These are phyloP conservation scores for Diachasmimorpha longicaudata DNA, from an alignment of 1,140 invertebrate genomes.

Conservation along the genomic window DNA sequence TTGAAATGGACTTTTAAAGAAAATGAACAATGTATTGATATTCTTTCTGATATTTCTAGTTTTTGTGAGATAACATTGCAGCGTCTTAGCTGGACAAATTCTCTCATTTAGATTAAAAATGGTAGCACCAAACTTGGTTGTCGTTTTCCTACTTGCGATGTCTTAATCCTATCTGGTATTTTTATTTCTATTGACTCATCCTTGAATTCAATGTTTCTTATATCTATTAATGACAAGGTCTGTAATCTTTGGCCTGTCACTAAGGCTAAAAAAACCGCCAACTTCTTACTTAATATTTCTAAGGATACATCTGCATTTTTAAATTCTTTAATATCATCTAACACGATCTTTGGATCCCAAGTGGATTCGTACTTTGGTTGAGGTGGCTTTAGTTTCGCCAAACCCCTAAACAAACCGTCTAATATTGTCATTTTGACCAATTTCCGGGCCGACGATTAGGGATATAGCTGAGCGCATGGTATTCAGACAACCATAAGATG, in stretches of 20 bases:
- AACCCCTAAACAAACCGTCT: not conserved
- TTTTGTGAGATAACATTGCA: not conserved
- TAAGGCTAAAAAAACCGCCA: slow-evolving; percentile 3
- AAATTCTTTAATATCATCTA: not conserved
- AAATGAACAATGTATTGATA: not conserved
- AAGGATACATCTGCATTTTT: not conserved
- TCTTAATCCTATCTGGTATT: not conserved
- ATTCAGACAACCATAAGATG: no score
- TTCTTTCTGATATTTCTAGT: not conserved
- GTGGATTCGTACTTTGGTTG: slow-evolving; percentile 7
- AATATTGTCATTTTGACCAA: no score
- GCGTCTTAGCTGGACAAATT: not conserved
- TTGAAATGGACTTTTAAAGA: slow-evolving; percentile 3
- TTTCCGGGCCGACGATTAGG: no score
- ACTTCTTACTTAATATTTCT: not conserved
- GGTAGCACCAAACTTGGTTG: not conserved
- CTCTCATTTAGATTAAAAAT: not conserved
- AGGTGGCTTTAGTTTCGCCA: not conserved
- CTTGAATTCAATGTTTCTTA: not conserved
- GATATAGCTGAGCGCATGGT: no score
- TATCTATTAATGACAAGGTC: not conserved
- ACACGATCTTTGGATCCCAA: slow-evolving; percentile 13
- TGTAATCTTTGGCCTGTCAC: slow-evolving; percentile 13
- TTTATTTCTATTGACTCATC: not conserved
- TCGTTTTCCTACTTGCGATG: not conserved